phyloP scores from a whole-genome alignment of 2,113 vertebrate species.

The Seriola rivoliana region DNA sequence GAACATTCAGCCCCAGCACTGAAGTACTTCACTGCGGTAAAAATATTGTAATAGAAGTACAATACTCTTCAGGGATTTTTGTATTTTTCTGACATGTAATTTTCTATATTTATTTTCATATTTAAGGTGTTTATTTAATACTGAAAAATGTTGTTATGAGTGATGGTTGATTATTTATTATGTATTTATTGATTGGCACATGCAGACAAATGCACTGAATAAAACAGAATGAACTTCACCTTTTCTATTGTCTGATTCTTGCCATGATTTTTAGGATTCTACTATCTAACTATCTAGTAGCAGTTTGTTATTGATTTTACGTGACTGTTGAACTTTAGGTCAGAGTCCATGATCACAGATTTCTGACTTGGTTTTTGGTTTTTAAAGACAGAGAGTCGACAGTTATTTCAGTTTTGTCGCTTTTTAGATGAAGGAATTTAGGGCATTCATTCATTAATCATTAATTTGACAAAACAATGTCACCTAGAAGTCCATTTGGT shows the following conservation, averaged over 20 bases:
- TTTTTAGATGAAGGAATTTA: no score
- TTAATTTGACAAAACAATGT: neutral
- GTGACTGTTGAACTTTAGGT: no score
- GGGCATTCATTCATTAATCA: no score
- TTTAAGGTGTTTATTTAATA: constrained; percentile 68
- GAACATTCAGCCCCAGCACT: constrained; percentile 22
- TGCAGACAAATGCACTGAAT: constrained; percentile 32
- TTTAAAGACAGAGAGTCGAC: no score
- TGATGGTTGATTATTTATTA: constrained; percentile 66
- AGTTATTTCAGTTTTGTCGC: no score
- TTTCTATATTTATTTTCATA: constrained; percentile 70
- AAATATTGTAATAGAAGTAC: neutral
- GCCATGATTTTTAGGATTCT: neutral
- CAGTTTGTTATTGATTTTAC: no score
- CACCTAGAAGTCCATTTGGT: neutral
- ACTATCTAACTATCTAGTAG: no score
- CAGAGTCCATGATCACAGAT: no score
- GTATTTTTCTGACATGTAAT: constrained; percentile 27
- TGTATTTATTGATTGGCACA: constrained; percentile 69
- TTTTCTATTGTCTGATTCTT: neutral
- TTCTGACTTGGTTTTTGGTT: no score
- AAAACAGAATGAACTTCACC: constrained; percentile 27
- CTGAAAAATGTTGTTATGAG: neutral
- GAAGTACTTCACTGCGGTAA: constrained; percentile 21
- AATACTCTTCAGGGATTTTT: constrained; percentile 1